phyloP scores from a whole-genome alignment of 2,888 invertebrate species.

The Troglohyphantes excavatus region DNA sequence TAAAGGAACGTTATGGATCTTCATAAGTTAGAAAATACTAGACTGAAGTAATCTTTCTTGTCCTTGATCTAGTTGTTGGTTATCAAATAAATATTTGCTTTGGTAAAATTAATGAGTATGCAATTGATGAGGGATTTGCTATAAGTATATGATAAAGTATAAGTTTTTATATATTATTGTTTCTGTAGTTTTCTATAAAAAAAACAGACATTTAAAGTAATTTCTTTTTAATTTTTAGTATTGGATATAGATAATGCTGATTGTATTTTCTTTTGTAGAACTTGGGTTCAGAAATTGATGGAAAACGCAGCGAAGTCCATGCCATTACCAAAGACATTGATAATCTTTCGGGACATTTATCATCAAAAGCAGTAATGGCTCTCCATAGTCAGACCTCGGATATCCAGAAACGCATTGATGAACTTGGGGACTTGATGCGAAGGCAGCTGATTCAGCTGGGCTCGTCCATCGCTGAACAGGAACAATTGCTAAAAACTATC shows the following conservation, averaged over 20 bases:
- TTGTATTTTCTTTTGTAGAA: slow-evolving; percentile 32
- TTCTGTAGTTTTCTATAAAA: neutral
- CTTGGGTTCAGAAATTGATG: slow-evolving; percentile 53
- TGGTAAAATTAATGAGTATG: too few species aligned
- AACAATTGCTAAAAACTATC: slow-evolving; percentile 85
- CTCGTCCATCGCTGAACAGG: slow-evolving; percentile 89
- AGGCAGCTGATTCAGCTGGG: slow-evolving; percentile 48
- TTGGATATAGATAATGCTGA: too few species aligned
- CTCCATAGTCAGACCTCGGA: slow-evolving; percentile 67
- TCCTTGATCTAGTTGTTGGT: too few species aligned
- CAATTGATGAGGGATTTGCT: too few species aligned
- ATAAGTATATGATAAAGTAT: too few species aligned
- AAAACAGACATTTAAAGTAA: too few species aligned
- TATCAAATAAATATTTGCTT: too few species aligned
- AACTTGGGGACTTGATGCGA: slow-evolving; percentile 62
- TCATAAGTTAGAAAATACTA: too few species aligned
- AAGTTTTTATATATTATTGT: too few species aligned
- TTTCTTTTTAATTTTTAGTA: neutral
- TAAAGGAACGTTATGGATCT: too few species aligned
- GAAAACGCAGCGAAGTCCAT: slow-evolving; percentile 47
- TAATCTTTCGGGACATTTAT: slow-evolving; percentile 55
- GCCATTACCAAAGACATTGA: slow-evolving; percentile 66
- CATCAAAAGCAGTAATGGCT: slow-evolving; percentile 75
- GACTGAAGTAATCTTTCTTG: too few species aligned
- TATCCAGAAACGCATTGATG: slow-evolving; percentile 69